Percentiles rank a stretch among this genome's conserved stretches.
Evolutionary conservation across 2,797 vertebrate genomes (phyloP).

Genomic region (Pelochelys cantorii): DNA sequence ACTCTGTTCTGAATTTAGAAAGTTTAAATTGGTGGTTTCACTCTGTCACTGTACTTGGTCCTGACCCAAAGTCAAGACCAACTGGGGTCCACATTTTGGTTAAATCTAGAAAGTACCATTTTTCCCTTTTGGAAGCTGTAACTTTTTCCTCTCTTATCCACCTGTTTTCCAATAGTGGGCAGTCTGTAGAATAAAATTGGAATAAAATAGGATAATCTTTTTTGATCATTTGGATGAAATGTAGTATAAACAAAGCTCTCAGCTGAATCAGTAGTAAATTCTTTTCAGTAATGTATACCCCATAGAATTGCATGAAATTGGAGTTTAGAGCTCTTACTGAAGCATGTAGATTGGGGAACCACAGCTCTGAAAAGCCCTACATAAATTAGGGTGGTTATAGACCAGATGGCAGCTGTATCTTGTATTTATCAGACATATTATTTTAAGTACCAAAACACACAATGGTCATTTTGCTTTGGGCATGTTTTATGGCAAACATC

Average conservation of each 20-base stretch:
- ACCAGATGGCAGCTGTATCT: slow-evolving; percentile 7
- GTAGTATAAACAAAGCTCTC: rapidly evolving
- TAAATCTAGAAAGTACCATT: neutral
- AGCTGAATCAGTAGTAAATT: neutral
- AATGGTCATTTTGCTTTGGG: neutral
- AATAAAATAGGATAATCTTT: neutral
- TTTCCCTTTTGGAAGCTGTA: slow-evolving; percentile 71
- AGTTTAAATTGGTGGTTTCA: neutral
- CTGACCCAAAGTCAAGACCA: neutral
- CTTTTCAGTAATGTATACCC: rapidly evolving
- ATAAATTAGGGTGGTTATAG: neutral
- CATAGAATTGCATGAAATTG: neutral
- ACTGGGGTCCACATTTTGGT: rapidly evolving
- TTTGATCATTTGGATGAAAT: neutral
- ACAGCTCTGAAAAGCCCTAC: neutral
- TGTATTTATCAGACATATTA: rapidly evolving
- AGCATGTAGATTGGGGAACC: neutral
- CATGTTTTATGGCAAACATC: neutral
- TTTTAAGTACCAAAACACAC: neutral
- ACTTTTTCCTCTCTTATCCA: slow-evolving; percentile 39
- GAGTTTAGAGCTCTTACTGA: neutral
- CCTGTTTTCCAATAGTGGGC: slow-evolving; percentile 53
- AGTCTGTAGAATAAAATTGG: neutral
- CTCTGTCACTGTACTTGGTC: neutral
- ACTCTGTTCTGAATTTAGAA: neutral